A percentile compares a stretch with the other conserved stretches of the same genome.
Conservation (phyloP, 2,797 vertebrate genomes). For the Mus spretus region DNA sequence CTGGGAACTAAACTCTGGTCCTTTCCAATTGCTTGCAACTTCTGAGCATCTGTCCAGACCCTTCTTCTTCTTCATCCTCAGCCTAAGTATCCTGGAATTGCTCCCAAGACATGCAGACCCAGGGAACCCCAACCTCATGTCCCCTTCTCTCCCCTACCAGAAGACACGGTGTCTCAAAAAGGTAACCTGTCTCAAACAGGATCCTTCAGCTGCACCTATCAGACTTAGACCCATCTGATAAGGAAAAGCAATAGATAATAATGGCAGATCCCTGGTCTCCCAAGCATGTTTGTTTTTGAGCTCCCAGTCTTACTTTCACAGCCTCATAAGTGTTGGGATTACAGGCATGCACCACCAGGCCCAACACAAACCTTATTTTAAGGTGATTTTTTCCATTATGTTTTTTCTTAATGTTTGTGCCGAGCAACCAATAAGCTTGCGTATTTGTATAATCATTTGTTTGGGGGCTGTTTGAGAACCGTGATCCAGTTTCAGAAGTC, state of each 20-base stretch:
- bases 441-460: slow-evolving; percentile 4
- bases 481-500: slow-evolving; percentile 44
- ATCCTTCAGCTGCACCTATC: not conserved
- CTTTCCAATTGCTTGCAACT: not conserved
- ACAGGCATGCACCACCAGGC: not conserved
- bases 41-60: not conserved
- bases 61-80: not conserved
- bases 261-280: not conserved
- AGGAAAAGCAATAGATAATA: not conserved
- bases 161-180: not conserved
- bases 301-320: not conserved
- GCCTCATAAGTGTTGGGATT: not conserved
- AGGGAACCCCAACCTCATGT: not conserved
- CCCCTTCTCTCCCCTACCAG: not conserved
- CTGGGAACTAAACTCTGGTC: not conserved
- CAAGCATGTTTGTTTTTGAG: not conserved
- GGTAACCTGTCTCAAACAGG: not conserved
- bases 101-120: not conserved
- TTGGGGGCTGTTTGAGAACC: slow-evolving; percentile 3
- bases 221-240: not conserved
- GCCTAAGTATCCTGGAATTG: not conserved
- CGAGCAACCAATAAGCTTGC: not conserved
- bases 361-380: not conserved
- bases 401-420: not conserved
- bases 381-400: not conserved